Evolutionary conservation across 2,113 vertebrate species (phyloP).

Genomic region (Paradoxurus hermaphroditus): DNA sequence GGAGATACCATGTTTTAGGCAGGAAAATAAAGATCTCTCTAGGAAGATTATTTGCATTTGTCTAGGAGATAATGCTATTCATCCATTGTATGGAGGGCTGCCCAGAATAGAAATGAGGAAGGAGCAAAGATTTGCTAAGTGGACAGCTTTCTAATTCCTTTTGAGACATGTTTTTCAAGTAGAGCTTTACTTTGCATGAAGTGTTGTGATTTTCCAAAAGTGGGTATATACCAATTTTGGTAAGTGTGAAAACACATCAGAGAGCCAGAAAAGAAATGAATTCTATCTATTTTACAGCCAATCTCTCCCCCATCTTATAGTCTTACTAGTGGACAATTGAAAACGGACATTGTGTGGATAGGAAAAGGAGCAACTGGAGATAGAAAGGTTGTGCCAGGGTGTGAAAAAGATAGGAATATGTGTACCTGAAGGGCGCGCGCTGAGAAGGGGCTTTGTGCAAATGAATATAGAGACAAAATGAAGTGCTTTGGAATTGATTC

Average conservation of each 20-base stretch:
- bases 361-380: not conserved
- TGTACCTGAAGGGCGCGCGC: not conserved
- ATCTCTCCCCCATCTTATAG: not conserved
- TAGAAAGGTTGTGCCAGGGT: not conserved
- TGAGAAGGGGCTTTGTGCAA: not conserved
- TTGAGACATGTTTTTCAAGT: constrained; percentile 34
- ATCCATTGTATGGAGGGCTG: constrained; percentile 8
- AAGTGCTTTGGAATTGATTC: not conserved
- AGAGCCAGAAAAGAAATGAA: constrained; percentile 4
- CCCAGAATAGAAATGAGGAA: constrained; percentile 55
- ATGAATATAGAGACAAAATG: not conserved
- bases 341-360: not conserved
- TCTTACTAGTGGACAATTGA: not conserved
- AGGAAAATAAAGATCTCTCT: constrained; percentile 47
- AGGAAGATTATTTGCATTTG: constrained; percentile 56
- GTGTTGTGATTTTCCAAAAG: constrained; percentile 40
- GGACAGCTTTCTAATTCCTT: constrained; percentile 42
- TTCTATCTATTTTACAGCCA: not conserved
- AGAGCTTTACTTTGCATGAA: constrained; percentile 34
- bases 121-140: constrained; percentile 36
- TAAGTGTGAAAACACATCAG: constrained; percentile 38
- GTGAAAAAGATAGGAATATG: not conserved
- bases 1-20: constrained; percentile 9
- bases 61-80: constrained; percentile 47
- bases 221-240: not conserved